Evolutionary conservation across 2,888 invertebrate species (phyloP), one percentile per base, ranked within the genome.

Genomic region (Apodemia duryi): DNA sequence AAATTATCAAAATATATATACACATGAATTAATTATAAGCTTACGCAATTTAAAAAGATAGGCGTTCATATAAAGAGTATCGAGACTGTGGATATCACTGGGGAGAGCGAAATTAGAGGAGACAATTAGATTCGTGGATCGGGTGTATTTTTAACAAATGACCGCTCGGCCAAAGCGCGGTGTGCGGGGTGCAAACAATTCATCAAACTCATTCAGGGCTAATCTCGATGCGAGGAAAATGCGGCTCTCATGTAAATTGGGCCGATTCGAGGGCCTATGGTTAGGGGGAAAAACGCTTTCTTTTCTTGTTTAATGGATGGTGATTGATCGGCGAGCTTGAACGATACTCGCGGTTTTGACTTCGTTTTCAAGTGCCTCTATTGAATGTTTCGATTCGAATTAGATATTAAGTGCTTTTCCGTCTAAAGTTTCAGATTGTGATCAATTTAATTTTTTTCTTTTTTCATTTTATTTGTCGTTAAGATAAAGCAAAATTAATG

Each of bases 81-180:
- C 10, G 28, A 28, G 77, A 78, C 81, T 76, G 80, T 80, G 85
- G 86, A 86, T 87, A 88, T 87, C 88, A 86, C 80, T 77, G 83
- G 81, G 83, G 88, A 85, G 90, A 85, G 87, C 90, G 89, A 91
- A 91, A 91, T 91, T 88, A 91, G 90, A 91, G 88, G 79, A 91
- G 91, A 91, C 91, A 91, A 91, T 91, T 91, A 91, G 88, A 91
- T 91, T 88, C 88, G 76, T 82, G 88, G 90, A 88, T 88, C 88
- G 88, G 88, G 88, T 90, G 91, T 91, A 90, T 91, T 91, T 91
- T 91, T 91, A 91, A 91, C 91, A 91, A 91, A 91, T 91, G 91
- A 89, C 90, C 89, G 87, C 77, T 81, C 81, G 75, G 71, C 71
- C 75, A 77, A 77, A 80, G 75, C 78, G 83, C 81, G 82, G 81